Conservation (phyloP, 2,113 vertebrate genomes). For the Tetraodon nigroviridis region DNA sequence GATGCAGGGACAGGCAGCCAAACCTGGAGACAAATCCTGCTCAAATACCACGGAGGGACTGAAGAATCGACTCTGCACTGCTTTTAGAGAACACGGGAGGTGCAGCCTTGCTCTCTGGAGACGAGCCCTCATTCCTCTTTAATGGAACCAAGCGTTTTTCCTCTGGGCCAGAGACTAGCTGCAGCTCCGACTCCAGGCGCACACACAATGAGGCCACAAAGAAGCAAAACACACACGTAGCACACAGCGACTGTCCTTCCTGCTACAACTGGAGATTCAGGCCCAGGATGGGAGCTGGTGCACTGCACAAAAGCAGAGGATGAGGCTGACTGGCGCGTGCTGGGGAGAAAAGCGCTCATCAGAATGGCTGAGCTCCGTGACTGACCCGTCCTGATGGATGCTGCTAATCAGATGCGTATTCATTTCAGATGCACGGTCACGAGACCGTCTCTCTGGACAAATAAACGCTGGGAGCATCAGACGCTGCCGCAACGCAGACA, state of each 20-base stretch:
- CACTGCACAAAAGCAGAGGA: slow-evolving; percentile 25
- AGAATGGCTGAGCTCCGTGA: slow-evolving; percentile 53
- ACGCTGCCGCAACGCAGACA: no score
- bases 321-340: slow-evolving; percentile 30
- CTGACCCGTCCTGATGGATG: slow-evolving; percentile 29
- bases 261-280: slow-evolving; percentile 19
- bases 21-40: neutral
- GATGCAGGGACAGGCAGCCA: slow-evolving; percentile 12
- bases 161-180: slow-evolving; percentile 13
- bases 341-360: slow-evolving; percentile 44
- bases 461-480: neutral
- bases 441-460: slow-evolving; percentile 12
- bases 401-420: slow-evolving; percentile 30
- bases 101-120: slow-evolving; percentile 12
- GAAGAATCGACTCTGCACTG: neutral
- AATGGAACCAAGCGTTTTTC: slow-evolving; percentile 19
- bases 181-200: slow-evolving; percentile 9
- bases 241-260: slow-evolving; percentile 6
- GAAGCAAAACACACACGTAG: slow-evolving; percentile 3
- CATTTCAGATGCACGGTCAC: slow-evolving; percentile 22
- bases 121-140: slow-evolving; percentile 27
- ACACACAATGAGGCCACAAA: slow-evolving; percentile 8
- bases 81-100: neutral
- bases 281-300: slow-evolving; percentile 4
- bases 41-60: slow-evolving; percentile 19